A percentile compares a stretch with the other conserved stretches of the same genome.
Conservation (phyloP, 2,888 invertebrate genomes). For the Stenchaetothrips biformis region DNA sequence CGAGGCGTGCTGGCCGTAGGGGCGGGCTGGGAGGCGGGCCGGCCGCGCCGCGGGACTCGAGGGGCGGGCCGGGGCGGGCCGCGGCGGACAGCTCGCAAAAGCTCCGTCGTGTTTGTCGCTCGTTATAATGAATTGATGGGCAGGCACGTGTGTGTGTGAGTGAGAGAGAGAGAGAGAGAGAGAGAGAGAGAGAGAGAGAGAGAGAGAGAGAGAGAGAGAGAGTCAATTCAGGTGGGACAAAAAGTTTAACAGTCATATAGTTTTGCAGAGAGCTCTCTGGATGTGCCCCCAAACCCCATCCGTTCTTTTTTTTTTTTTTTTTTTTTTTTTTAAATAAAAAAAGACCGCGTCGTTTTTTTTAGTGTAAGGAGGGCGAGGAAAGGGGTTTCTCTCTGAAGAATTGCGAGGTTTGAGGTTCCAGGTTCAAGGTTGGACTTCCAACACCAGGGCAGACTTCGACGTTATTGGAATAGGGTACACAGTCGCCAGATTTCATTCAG, state of each 20-base stretch:
- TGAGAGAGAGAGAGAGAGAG: background rate
- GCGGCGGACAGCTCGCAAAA: conserved; percentile 17
- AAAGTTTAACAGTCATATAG: background rate
- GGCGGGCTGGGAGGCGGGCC: background rate
- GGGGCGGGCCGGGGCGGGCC: background rate
- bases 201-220: background rate
- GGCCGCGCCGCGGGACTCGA: background rate
- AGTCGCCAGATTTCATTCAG: too few relatives aligned
- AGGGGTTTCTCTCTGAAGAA: too few relatives aligned
- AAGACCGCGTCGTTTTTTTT: too few relatives aligned
- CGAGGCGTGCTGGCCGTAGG: background rate
- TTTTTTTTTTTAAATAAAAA: too few relatives aligned
- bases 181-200: background rate
- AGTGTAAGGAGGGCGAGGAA: too few relatives aligned
- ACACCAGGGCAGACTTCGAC: too few relatives aligned
- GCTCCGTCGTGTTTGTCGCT: conserved; percentile 13
- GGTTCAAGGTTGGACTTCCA: too few relatives aligned
- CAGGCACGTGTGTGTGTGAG: background rate
- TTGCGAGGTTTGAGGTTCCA: too few relatives aligned
- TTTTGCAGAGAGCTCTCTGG: too few relatives aligned
- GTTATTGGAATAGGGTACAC: too few relatives aligned
- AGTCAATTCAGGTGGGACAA: background rate
- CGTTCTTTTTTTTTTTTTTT: too few relatives aligned
- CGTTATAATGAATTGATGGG: conserved; percentile 20
- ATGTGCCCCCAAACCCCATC: too few relatives aligned